Percentiles rank a stretch among this genome's conserved stretches.
phyloP scores from a whole-genome alignment of 2,888 invertebrate species.

The Sesia bembeciformis region DNA sequence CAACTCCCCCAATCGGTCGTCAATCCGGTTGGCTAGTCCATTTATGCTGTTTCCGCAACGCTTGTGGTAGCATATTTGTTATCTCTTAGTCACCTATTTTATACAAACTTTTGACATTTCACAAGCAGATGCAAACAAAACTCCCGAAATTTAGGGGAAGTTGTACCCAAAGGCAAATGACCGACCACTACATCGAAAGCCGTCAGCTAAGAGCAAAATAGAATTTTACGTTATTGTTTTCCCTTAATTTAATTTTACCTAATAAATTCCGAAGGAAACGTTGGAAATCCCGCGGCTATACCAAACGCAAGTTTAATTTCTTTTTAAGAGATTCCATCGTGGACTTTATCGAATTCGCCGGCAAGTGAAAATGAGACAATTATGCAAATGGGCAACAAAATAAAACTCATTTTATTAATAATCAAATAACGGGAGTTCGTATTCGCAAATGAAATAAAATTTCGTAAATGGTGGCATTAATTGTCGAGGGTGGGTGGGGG shows the following conservation, averaged over 20 bases:
- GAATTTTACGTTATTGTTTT: neutral
- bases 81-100: too few relatives aligned
- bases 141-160: too few relatives aligned
- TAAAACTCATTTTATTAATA: constrained; percentile 71
- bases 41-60: too few relatives aligned
- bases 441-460: constrained; percentile 65
- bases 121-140: too few relatives aligned
- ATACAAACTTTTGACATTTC: too few relatives aligned
- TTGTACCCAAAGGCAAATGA: neutral
- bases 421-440: constrained; percentile 65
- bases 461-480: constrained; percentile 65
- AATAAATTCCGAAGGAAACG: neutral
- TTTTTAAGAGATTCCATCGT: constrained; percentile 45
- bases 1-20: too few relatives aligned
- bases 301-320: constrained; percentile 52
- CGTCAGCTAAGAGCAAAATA: neutral
- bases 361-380: constrained; percentile 66
- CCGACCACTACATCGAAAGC: neutral
- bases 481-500: constrained; percentile 34
- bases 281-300: constrained; percentile 13
- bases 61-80: too few relatives aligned
- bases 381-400: constrained; percentile 66
- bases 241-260: neutral
- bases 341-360: constrained; percentile 50
- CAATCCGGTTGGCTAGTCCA: too few relatives aligned